phyloP scores from a whole-genome alignment of 2,113 vertebrate species.

The Anser cygnoides region DNA sequence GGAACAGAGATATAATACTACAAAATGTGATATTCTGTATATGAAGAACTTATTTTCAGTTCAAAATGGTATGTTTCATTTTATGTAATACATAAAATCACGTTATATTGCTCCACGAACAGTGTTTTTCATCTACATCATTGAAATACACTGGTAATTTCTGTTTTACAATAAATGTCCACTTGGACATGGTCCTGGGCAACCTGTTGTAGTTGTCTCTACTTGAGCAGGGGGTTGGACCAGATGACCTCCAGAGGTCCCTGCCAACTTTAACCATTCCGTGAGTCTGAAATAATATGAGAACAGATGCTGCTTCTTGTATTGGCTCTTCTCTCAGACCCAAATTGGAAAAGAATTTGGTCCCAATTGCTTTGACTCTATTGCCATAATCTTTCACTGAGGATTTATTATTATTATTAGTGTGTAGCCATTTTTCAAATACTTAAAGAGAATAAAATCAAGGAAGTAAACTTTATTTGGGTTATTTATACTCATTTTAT shows the following conservation, averaged over 20 bases:
- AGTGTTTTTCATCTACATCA: not conserved
- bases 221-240: not conserved
- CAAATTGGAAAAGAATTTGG: not conserved
- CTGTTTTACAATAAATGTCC: not conserved
- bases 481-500: not conserved
- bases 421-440: not conserved
- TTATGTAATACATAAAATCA: not conserved
- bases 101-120: not conserved
- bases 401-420: not conserved
- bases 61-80: not conserved
- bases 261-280: not conserved
- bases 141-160: not conserved
- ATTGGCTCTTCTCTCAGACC: not conserved
- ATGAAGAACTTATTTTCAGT: not conserved
- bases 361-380: not conserved
- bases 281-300: not conserved
- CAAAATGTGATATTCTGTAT: not conserved
- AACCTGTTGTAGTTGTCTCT: no score
- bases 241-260: not conserved
- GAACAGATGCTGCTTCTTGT: not conserved
- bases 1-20: not conserved
- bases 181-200: not conserved
- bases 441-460: not conserved
- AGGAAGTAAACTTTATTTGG: not conserved
- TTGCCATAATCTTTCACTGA: not conserved